A percentile compares a stretch with the other conserved stretches of the same genome.
phyloP scores from a whole-genome alignment of 92 coral and sea anemone species.

The Actinostola sp. region DNA sequence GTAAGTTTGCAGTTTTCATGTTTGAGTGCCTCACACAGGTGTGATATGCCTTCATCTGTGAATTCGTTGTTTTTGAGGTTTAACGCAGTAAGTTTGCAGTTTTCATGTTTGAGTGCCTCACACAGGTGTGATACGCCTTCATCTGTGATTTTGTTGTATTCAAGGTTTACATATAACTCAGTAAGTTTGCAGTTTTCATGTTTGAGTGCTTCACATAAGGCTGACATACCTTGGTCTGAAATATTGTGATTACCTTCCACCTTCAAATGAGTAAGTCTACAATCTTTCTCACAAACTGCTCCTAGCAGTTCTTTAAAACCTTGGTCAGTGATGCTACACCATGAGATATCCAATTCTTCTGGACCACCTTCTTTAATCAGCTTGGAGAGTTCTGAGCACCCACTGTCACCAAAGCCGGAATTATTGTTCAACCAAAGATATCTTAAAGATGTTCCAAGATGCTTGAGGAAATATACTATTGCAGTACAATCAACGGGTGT shows the following conservation, averaged over 20 bases:
- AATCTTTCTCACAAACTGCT: constrained; percentile 10
- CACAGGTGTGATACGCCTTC: too few relatives aligned
- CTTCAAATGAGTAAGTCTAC: constrained; percentile 31
- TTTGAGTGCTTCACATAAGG: too few relatives aligned
- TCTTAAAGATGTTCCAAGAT: constrained; percentile 10
- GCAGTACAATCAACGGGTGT: constrained; percentile 52
- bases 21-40: too few relatives aligned
- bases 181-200: too few relatives aligned
- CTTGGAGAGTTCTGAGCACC: constrained; percentile 40
- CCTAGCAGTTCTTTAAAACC: constrained; percentile 22
- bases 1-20: too few relatives aligned
- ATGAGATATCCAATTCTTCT: not conserved
- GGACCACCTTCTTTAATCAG: constrained; percentile 40
- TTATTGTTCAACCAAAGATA: constrained; percentile 13
- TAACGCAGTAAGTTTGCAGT: too few relatives aligned
- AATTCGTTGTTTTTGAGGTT: too few relatives aligned
- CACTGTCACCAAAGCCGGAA: constrained; percentile 19
- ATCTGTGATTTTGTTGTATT: too few relatives aligned
- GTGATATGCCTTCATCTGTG: too few relatives aligned
- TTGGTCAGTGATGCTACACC: constrained; percentile 21
- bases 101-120: too few relatives aligned
- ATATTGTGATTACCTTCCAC: not conserved
- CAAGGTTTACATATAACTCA: too few relatives aligned
- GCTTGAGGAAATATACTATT: constrained; percentile 32
- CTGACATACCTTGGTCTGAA: constrained; percentile 16